Conservation (phyloP, 1,140 invertebrate genomes). For the Pectinophora gossypiella region DNA sequence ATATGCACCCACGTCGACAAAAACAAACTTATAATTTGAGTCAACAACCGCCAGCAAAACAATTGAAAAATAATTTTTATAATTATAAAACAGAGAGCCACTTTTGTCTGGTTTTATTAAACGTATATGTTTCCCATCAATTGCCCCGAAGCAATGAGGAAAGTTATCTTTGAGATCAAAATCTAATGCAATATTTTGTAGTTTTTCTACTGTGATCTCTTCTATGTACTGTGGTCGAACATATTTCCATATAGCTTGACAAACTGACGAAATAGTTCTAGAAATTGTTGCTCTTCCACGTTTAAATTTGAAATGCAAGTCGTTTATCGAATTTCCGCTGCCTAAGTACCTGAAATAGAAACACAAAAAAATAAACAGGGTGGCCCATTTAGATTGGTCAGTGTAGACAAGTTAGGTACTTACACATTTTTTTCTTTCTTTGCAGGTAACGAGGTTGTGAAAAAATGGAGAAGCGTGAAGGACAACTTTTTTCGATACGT, state of each 20-base stretch:
- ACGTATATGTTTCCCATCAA: not conserved
- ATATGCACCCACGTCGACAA: conserved; percentile 39
- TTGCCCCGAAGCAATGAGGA: not conserved
- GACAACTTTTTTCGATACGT: conserved; percentile 17
- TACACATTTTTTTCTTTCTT: conserved; percentile 14
- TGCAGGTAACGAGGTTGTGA: conserved; percentile 19
- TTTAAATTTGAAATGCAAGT: conserved; percentile 6
- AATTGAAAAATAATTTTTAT: conserved; percentile 16
- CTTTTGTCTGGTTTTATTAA: not conserved
- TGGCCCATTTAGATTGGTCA: conserved; percentile 15
- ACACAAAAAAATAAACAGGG: not conserved
- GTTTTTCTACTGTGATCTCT: conserved; percentile 2
- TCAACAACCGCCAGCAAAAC: conserved; percentile 52
- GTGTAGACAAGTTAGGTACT: conserved; percentile 9
- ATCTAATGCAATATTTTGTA: conserved; percentile 6
- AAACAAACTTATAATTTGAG: conserved; percentile 37
- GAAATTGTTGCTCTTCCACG: conserved; percentile 2
- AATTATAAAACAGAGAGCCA: not conserved
- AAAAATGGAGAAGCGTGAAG: conserved; percentile 20
- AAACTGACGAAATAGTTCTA: not conserved
- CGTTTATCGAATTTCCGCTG: too few relatives aligned
- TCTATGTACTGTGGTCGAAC: not conserved
- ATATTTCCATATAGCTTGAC: conserved; percentile 8
- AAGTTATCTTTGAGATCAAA: conserved; percentile 5
- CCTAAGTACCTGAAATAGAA: conserved; percentile 7